Evolutionary conservation across 2,888 invertebrate genomes (phyloP), one percentile per base, ranked within the genome.

Genomic region (Antheraea assamensis): DNA sequence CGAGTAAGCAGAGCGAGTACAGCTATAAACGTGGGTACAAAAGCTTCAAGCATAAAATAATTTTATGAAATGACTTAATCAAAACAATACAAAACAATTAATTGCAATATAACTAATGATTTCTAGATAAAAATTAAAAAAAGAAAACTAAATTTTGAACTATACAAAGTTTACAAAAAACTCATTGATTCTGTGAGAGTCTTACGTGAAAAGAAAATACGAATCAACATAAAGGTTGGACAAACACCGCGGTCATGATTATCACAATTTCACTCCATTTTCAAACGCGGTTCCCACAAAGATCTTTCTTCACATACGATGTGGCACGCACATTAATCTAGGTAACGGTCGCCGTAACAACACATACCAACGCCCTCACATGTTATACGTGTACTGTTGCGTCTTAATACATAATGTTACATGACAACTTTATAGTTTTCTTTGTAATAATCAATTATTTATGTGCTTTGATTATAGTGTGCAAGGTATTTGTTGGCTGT

Each of bases 321-420:
- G 87, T 86, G 92, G 91, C 88, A 88, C 83, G 87, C 88, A 90
- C 92, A 93, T 93, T 92, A 92, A 92, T 93, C 90, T 92, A 89
- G 85, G 89, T 90, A 90, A 89, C 90, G 86, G 87, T 85, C 81
- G 83, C 81, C 80, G 82, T 84, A 85, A 87, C 83, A 85, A 82
- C 82, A 83, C 83, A 79, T 83, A 87, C 83, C 78, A 77, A 86
- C 88, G 87, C 87, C 86, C 86, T 85, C 86, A 82, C 80, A 83
- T 84, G 81, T 81, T 79, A 80, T 75, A 64, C 74, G 74, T 77
- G 85, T 83, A 88, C 90, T 89, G 88, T 88, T 86, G 83, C 81
- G 84, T 84, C 82, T 78, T 80, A 72, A 80, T 80, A 81, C 78
- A 81, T 81, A 80, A 80, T 79, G 76, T 77, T 66, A 78, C 82